Evolutionary conservation across 2,888 invertebrate species (phyloP).

Genomic region (Trichopoda pennipes): DNA sequence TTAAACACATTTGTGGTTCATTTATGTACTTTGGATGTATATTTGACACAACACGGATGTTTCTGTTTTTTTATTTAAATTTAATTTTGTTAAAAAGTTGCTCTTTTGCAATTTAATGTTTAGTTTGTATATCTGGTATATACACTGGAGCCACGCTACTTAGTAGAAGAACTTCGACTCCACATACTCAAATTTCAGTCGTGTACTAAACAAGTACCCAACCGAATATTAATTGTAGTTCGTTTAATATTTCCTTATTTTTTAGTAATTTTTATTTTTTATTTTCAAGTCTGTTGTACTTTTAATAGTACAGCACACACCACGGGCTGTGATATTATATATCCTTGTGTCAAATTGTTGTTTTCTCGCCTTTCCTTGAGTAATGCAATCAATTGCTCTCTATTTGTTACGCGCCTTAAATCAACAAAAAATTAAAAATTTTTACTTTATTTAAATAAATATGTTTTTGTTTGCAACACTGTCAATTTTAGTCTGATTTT

Average conservation of each 20-base stretch:
- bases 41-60: slow-evolving; percentile 51
- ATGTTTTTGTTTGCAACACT: slow-evolving; percentile 53
- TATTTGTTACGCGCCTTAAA: slow-evolving; percentile 14
- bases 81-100: slow-evolving; percentile 27
- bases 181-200: slow-evolving; percentile 35
- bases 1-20: slow-evolving; percentile 31
- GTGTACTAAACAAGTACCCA: slow-evolving; percentile 16
- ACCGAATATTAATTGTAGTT: slow-evolving; percentile 47
- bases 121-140: slow-evolving; percentile 65
- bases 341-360: slow-evolving; percentile 70
- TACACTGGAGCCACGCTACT: slow-evolving; percentile 58
- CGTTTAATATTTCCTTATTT: slow-evolving; percentile 46
- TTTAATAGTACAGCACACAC: slow-evolving; percentile 50
- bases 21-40: slow-evolving; percentile 17
- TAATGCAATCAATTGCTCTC: slow-evolving; percentile 39
- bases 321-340: slow-evolving; percentile 70
- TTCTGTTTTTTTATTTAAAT: slow-evolving; percentile 3
- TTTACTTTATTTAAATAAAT: slow-evolving; percentile 3
- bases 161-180: slow-evolving; percentile 57
- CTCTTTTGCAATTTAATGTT: slow-evolving; percentile 38
- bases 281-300: slow-evolving; percentile 61
- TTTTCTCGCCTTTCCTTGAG: slow-evolving; percentile 43
- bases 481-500: slow-evolving; percentile 69
- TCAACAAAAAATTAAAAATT: neutral
- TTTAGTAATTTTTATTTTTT: slow-evolving; percentile 45